Base-by-base conservation (phyloP, 1,140 invertebrate species). In the Oryctes rhinoceros region DNA sequence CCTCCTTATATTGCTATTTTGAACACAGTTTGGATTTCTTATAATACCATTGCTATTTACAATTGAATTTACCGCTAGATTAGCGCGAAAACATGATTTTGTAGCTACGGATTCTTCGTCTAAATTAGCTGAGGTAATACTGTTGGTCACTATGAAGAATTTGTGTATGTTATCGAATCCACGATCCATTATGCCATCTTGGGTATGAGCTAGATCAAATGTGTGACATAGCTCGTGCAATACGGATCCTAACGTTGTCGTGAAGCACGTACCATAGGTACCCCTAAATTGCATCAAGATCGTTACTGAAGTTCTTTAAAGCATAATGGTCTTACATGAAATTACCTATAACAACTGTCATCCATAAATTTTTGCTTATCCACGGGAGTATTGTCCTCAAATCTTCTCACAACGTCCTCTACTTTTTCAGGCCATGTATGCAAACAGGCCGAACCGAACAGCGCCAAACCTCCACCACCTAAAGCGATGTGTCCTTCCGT, bases 151-250 rank as follows among this genome's bases (percentile, higher is more conserved):
- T n/a, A 92, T 89, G 84, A 93, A 95, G 80, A 94, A 94, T 84
- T 91, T 91, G 89, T 93, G 94, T 67, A 94, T 92, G 85, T 97
- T 94, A 88, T 98, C 96, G 88, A 98, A 98, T 15, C 96, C 97
- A 84, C 96, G 91, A 15, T 96, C 95, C 97, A 99, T 99, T 71
- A 99, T 96, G 7, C 97, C 97, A 82, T 94, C 91, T 82, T 92
- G 90, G 0, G 96, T 95, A 87, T 99, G 97, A 0, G 96, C 97
- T 48, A 99, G 91, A 88, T 98, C 96, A 87, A 99, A 97, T 1
- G 95, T 97, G 87, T 99, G 97, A 13, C 96, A 96, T 65, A 99
- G 88, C 90, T 99, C 97, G 89, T 99, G 97, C 39, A 97, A 92
- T 7, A 96, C 94, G n/a, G 97, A 95, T 4, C 97, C 97, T 44